Evolutionary conservation across 2,113 vertebrate species (phyloP), one percentile per base, ranked within the genome.

Genomic region (Bolborhynchus lineola): DNA sequence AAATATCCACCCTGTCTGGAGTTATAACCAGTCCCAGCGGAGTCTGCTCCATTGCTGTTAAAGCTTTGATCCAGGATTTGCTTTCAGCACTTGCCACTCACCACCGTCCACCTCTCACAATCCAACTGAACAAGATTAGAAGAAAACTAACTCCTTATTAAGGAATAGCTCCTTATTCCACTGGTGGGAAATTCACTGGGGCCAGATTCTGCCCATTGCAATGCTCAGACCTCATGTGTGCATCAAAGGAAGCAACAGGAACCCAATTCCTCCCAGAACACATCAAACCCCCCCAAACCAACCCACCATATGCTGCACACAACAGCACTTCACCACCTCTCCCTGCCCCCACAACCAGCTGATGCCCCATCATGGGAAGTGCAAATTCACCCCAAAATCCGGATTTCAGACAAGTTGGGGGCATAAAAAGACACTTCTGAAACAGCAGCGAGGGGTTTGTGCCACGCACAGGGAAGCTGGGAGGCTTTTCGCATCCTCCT

Each of bases 311-410:
- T 47, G 50, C 57, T 63, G 13, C 60, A 63, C 26, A 8, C 2
- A 1, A 24, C 37, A 78, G 41, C 33, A 9, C 5, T 82, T 71
- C 60, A 29, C 19, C 9, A 14, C 11, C 8, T 49, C 44, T 42
- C 47, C 68, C 52, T 46, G 33, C 46, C 11, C 59, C 71, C 2
- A 1, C 81, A 59, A 65, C 20, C 33, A 20, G 17, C 42, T 35
- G 83, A 50, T 31, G 21, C 4, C 33, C 35, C 52, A 39, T 6
- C 39, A 6, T 0, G 4, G 3, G 6, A 33, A 24, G n/a, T 1
- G 4, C 7, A 11, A 77, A 82, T 0, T 47, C 77, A 28, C 69
- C 41, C 79, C 46, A 9, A 79, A 83, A 71, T 49, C 18, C 21
- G n/a, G 2, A 4, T 33, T 67, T 21, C 41, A 10, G 37, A 2